A percentile compares a stretch with the other conserved stretches of the same genome.
These are phyloP conservation scores for Laticauda colubrina DNA, from an alignment of 2,113 vertebrate genomes.

Conservation along the genomic window DNA sequence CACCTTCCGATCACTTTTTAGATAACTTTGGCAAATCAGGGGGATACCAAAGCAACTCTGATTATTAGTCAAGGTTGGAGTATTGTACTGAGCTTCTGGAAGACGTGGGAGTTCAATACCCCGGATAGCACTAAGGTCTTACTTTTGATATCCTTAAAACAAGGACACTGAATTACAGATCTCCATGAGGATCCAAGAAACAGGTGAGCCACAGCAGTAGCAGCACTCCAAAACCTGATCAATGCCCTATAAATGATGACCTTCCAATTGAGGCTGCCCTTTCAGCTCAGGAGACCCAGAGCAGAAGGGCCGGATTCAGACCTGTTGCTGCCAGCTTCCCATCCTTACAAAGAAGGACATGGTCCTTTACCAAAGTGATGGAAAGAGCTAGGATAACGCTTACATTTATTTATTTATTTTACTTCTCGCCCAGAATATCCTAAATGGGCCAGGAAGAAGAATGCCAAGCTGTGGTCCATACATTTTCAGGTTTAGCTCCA, in stretches of 20 bases:
- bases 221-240: not conserved
- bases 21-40: not conserved
- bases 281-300: not conserved
- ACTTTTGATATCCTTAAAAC: not conserved
- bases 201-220: not conserved
- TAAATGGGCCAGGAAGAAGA: not conserved
- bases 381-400: not conserved
- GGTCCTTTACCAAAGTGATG: not conserved
- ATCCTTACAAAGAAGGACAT: not conserved
- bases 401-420: not conserved
- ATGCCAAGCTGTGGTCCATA: not conserved
- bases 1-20: not conserved
- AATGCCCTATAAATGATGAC: not conserved
- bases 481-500: not conserved
- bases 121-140: not conserved
- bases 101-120: not conserved
- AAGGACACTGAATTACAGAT: not conserved
- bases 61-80: not conserved
- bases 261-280: not conserved
- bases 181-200: not conserved
- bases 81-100: not conserved
- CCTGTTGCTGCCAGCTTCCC: not conserved
- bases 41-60: not conserved
- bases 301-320: not conserved
- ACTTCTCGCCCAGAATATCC: not conserved